These are phyloP conservation scores for Osmerus mordax DNA, from an alignment of 2,113 vertebrate genomes.

Conservation along the genomic window DNA sequence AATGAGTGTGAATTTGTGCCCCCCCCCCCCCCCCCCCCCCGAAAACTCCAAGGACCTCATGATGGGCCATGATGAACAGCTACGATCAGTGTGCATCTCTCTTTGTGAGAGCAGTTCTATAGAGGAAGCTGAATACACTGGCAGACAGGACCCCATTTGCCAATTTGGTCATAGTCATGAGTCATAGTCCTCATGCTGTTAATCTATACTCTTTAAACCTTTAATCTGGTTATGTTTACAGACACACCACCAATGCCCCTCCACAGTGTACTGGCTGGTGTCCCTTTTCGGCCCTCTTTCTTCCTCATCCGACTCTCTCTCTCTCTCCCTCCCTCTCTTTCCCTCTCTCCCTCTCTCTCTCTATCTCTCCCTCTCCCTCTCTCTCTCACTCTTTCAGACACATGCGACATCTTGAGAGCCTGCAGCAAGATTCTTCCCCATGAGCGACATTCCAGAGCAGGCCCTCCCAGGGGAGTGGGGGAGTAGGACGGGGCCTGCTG, in stretches of 20 bases:
- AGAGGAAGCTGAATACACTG: neutral
- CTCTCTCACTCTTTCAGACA: constrained; percentile 39
- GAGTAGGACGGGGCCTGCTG: constrained; percentile 40
- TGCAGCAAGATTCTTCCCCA: constrained; percentile 75
- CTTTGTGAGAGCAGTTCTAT: neutral
- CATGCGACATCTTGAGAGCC: constrained; percentile 71
- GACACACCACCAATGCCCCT: constrained; percentile 18
- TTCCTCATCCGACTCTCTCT: neutral
- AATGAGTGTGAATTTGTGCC: no score
- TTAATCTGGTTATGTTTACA: constrained; percentile 48
- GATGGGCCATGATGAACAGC: no score
- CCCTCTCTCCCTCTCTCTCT: neutral
- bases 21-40: no score
- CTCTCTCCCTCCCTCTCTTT: constrained; percentile 7
- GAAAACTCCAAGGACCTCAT: no score
- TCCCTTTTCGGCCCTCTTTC: no score
- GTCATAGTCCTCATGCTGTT: constrained; percentile 60
- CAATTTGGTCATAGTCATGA: constrained; percentile 25
- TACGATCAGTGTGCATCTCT: neutral
- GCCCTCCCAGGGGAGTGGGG: constrained; percentile 56
- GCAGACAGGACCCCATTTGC: no score
- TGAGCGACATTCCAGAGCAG: constrained; percentile 75
- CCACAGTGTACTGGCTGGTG: no score
- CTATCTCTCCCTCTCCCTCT: constrained; percentile 3
- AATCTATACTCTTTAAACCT: constrained; percentile 59